A percentile compares a stretch with the other conserved stretches of the same genome.
These are phyloP conservation scores for Dipus sagitta DNA, from an alignment of 2,797 vertebrate species.

Conservation along the genomic window DNA sequence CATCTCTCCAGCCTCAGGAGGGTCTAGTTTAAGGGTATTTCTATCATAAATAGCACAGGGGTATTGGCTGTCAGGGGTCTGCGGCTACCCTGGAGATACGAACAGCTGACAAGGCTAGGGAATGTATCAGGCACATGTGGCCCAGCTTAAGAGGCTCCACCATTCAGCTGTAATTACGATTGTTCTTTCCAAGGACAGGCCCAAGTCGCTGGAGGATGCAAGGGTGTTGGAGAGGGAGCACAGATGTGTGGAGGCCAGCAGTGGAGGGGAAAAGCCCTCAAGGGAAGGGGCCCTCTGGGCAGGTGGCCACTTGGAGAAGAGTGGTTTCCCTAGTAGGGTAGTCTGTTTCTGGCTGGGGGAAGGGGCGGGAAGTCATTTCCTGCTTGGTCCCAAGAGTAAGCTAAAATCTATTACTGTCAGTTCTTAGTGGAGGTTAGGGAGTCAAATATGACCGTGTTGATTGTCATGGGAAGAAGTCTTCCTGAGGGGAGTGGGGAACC, in stretches of 20 bases:
- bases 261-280: conserved; percentile 66
- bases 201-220: conserved; percentile 66
- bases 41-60: background rate
- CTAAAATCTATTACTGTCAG: conserved; percentile 53
- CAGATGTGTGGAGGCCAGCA: conserved; percentile 71
- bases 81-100: conserved; percentile 69
- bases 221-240: conserved; percentile 68
- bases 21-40: background rate
- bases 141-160: conserved; percentile 66
- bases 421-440: conserved; percentile 48
- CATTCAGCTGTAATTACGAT: conserved; percentile 74
- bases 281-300: conserved; percentile 69
- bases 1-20: too few relatives aligned
- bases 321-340: conserved; percentile 57
- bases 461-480: background rate
- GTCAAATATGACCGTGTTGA: conserved; percentile 46
- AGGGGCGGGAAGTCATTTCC: conserved; percentile 63
- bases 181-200: conserved; percentile 79
- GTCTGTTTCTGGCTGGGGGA: conserved; percentile 57
- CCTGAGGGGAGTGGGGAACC: background rate
- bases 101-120: conserved; percentile 71
- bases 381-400: conserved; percentile 53
- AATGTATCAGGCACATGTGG: conserved; percentile 74
- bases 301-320: conserved; percentile 74
- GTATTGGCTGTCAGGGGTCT: conserved; percentile 53